Percentiles rank a stretch among this genome's conserved stretches.
These are phyloP conservation scores for Orthonychiurus folsomi DNA, from an alignment of 2,888 invertebrate species.

Conservation along the genomic window DNA sequence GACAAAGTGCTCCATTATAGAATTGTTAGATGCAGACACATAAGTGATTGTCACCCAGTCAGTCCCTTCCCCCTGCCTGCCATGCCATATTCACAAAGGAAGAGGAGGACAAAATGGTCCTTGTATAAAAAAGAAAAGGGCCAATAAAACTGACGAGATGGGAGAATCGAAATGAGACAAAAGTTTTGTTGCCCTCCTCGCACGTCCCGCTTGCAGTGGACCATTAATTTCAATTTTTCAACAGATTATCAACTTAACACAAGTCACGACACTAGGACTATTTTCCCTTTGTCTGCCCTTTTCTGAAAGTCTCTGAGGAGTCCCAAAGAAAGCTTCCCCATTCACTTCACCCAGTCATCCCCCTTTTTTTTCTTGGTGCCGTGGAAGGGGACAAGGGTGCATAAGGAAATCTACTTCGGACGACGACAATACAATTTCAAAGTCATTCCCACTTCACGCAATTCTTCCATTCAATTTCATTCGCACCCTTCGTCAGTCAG, in stretches of 20 bases:
- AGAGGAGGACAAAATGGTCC: not conserved
- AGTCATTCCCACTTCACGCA: not conserved
- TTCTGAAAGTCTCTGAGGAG: not conserved
- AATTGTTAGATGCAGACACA: too few species aligned
- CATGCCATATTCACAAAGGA: not conserved
- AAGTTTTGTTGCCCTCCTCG: not conserved
- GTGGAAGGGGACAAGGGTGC: too few species aligned
- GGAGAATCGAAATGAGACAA: not conserved
- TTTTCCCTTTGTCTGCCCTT: not conserved
- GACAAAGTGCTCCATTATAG: too few species aligned
- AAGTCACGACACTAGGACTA: not conserved
- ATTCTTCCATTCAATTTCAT: constrained; percentile 1
- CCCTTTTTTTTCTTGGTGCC: not conserved
- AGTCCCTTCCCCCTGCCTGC: too few species aligned
- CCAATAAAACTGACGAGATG: not conserved
- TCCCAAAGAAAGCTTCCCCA: not conserved
- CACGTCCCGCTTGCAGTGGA: constrained; percentile 2
- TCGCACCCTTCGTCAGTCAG: not conserved
- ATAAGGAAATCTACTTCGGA: not conserved
- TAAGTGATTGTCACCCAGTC: too few species aligned
- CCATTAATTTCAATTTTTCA: constrained; percentile 37
- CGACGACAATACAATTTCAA: not conserved
- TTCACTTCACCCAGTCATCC: not conserved
- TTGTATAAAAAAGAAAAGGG: not conserved
- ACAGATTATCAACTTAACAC: constrained; percentile 28